A percentile compares a stretch with the other conserved stretches of the same genome.
Evolutionary conservation across 2,113 vertebrate genomes (phyloP).

Genomic region (Daboia siamensis): DNA sequence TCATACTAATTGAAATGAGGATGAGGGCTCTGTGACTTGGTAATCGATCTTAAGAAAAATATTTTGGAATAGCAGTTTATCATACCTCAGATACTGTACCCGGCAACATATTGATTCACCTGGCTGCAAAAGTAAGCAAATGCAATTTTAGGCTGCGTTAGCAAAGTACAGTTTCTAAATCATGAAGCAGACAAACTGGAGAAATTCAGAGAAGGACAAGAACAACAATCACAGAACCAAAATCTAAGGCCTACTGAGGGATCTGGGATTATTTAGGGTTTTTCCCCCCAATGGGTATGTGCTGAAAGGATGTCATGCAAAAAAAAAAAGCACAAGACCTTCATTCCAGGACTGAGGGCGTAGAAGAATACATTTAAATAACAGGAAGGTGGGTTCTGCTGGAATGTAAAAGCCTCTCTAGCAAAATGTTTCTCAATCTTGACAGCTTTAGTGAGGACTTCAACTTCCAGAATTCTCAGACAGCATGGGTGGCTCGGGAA

Average conservation of each 20-base stretch:
- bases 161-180: not conserved
- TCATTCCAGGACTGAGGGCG: not conserved
- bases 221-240: not conserved
- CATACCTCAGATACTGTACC: not conserved
- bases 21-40: not conserved
- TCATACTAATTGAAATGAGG: not conserved
- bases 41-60: not conserved
- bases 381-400: not conserved
- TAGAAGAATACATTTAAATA: not conserved
- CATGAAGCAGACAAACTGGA: not conserved
- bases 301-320: not conserved
- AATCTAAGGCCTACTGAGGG: not conserved
- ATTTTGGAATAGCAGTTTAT: not conserved
- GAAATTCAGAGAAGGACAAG: not conserved
- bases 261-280: not conserved
- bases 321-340: not conserved
- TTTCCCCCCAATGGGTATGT: not conserved
- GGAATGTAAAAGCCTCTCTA: not conserved
- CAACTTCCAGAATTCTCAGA: not conserved
- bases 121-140: not conserved
- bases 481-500: not conserved
- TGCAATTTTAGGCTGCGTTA: not conserved
- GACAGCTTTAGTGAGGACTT: not conserved
- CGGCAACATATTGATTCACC: not conserved
- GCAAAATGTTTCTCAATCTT: not conserved